Percentiles rank a stretch among this genome's conserved stretches.
phyloP scores from a whole-genome alignment of 2,797 vertebrate species.

The Hippoglossus hippoglossus region DNA sequence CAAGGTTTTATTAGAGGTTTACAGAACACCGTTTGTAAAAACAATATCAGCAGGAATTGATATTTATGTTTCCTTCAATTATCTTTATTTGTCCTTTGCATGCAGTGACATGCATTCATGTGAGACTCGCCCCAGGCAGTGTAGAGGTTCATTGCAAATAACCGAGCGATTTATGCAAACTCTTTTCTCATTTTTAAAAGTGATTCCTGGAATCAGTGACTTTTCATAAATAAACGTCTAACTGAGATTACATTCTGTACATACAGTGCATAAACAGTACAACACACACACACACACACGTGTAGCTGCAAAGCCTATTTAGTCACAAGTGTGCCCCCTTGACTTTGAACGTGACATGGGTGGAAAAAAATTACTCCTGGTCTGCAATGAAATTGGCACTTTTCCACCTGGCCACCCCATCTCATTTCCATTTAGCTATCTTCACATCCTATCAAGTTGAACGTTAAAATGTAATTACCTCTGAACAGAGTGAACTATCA shows the following conservation, averaged over 20 bases:
- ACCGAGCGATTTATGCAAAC: neutral
- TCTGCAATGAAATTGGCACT: constrained; percentile 60
- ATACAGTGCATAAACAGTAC: neutral
- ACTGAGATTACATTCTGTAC: constrained; percentile 5
- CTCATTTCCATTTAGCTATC: constrained; percentile 71
- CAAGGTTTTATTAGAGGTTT: constrained; percentile 1
- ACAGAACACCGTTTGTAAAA: neutral
- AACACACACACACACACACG: neutral
- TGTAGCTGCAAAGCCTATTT: constrained; percentile 32
- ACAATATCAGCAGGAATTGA: neutral
- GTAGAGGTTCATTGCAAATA: neutral
- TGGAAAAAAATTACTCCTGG: constrained; percentile 37
- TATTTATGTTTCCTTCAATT: neutral
- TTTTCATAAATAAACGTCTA: neutral
- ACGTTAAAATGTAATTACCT: constrained; percentile 77
- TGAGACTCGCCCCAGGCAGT: neutral
- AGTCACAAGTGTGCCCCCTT: constrained; percentile 49
- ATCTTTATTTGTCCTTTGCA: constrained; percentile 5
- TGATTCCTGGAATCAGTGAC: neutral
- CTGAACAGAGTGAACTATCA: constrained; percentile 64
- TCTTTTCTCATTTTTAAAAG: neutral
- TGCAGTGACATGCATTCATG: neutral
- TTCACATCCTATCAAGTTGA: constrained; percentile 74
- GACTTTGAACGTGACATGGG: constrained; percentile 62
- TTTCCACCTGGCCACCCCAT: constrained; percentile 68